Evolutionary conservation across 1,140 invertebrate genomes (phyloP).

Genomic region (Drosophila quadrilineata): DNA sequence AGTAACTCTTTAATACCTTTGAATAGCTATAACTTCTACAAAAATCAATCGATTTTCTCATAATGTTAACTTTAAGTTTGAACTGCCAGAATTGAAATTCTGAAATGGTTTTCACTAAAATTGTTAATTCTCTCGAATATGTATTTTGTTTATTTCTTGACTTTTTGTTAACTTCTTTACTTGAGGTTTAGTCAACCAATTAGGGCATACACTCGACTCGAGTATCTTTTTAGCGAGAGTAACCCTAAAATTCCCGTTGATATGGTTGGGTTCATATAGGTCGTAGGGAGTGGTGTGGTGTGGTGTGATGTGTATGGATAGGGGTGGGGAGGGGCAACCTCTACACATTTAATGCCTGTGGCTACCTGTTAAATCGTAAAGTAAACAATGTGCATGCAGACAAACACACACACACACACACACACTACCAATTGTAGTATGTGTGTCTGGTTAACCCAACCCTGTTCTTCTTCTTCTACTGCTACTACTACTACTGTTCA

Average conservation of each 20-base stretch:
- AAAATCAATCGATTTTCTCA: too few species aligned
- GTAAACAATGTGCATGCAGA: slow-evolving; percentile 60
- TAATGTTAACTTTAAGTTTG: too few species aligned
- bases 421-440: slow-evolving; percentile 1
- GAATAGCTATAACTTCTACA: too few species aligned
- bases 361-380: slow-evolving; percentile 67
- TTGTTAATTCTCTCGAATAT: too few species aligned
- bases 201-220: slow-evolving; percentile 27
- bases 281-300: background rate
- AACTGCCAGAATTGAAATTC: too few species aligned
- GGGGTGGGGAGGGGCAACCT: background rate
- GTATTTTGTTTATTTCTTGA: too few species aligned
- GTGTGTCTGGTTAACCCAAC: background rate
- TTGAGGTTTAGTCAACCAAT: slow-evolving; percentile 31
- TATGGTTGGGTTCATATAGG: background rate
- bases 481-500: too few species aligned
- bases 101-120: too few species aligned
- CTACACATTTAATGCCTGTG: slow-evolving; percentile 22
- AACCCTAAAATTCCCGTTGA: too few species aligned
- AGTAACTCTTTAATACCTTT: too few species aligned
- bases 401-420: slow-evolving; percentile 26
- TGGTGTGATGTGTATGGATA: background rate
- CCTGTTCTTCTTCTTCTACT: too few species aligned
- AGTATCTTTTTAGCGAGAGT: slow-evolving; percentile 23
- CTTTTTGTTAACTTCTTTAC: background rate